These are phyloP conservation scores for Drosophila nigromelanica DNA, from an alignment of 1,140 invertebrate genomes.

Conservation along the genomic window DNA sequence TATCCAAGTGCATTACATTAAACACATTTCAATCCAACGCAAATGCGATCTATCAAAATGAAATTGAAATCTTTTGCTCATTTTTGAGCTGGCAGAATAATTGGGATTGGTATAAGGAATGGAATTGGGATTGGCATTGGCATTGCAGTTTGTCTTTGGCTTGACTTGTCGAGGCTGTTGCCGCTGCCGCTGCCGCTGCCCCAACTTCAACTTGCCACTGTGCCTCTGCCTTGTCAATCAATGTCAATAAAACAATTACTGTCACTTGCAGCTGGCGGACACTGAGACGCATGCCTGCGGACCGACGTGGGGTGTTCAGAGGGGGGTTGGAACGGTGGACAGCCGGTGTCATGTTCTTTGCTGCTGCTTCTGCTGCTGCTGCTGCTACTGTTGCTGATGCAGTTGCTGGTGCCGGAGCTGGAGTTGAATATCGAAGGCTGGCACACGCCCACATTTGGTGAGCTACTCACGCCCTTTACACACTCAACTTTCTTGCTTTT, in stretches of 20 bases:
- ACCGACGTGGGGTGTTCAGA: neutral
- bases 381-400: conserved; percentile 27
- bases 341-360: conserved; percentile 71
- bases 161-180: conserved; percentile 59
- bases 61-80: conserved; percentile 83
- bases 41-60: conserved; percentile 79
- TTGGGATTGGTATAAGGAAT: conserved; percentile 41
- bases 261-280: conserved; percentile 76
- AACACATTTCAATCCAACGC: conserved; percentile 4
- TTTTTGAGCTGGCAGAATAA: conserved; percentile 66
- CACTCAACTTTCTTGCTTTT: conserved; percentile 4
- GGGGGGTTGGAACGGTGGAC: conserved; percentile 38
- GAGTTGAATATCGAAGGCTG: conserved; percentile 3
- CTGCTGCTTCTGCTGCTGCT: conserved; percentile 34
- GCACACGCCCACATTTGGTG: conserved; percentile 34
- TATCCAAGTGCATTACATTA: neutral
- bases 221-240: conserved; percentile 73
- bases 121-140: conserved; percentile 34
- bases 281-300: conserved; percentile 39
- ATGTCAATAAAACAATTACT: conserved; percentile 84
- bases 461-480: neutral
- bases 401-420: conserved; percentile 16
- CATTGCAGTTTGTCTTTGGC: conserved; percentile 80
- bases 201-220: conserved; percentile 9
- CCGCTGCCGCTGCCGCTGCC: conserved; percentile 12